These are phyloP conservation scores for Muscina levida DNA, from an alignment of 2,888 invertebrate species.

Conservation along the genomic window DNA sequence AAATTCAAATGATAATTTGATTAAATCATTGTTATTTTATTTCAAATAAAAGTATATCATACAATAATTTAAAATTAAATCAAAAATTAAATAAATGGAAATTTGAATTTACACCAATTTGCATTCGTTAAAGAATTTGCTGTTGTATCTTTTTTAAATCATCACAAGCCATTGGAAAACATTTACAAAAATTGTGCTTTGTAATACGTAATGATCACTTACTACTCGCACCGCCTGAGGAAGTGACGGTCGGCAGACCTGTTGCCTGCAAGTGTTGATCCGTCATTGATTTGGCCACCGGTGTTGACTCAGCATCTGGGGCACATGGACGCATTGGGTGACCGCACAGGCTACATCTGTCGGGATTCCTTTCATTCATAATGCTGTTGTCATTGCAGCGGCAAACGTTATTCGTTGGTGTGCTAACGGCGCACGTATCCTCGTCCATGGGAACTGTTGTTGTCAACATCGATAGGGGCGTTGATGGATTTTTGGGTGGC, in stretches of 20 bases:
- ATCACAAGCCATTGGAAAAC: neutral
- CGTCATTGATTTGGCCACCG: constrained; percentile 10
- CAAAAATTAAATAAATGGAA: constrained; percentile 40
- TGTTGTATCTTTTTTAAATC: neutral
- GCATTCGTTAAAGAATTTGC: neutral
- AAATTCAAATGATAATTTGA: constrained; percentile 20
- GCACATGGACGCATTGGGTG: constrained; percentile 19
- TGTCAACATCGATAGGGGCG: constrained; percentile 75
- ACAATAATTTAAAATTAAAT: constrained; percentile 33
- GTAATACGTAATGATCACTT: constrained; percentile 52
- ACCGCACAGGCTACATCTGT: constrained; percentile 53
- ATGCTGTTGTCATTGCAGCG: constrained; percentile 51
- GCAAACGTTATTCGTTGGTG: constrained; percentile 56
- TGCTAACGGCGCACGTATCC: constrained; percentile 28
- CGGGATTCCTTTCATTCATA: constrained; percentile 33
- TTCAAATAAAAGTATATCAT: constrained; percentile 1
- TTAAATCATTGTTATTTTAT: constrained; percentile 14
- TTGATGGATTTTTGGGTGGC: constrained; percentile 84
- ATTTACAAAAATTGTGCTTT: constrained; percentile 37
- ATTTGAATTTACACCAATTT: constrained; percentile 34
- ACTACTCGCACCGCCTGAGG: constrained; percentile 55
- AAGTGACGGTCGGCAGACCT: constrained; percentile 20
- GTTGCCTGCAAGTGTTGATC: constrained; percentile 32
- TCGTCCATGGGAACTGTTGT: constrained; percentile 53
- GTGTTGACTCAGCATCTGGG: constrained; percentile 12